A percentile compares a stretch with the other conserved stretches of the same genome.
Evolutionary conservation across 2,113 vertebrate species (phyloP).

Genomic region (Callipepla californica): DNA sequence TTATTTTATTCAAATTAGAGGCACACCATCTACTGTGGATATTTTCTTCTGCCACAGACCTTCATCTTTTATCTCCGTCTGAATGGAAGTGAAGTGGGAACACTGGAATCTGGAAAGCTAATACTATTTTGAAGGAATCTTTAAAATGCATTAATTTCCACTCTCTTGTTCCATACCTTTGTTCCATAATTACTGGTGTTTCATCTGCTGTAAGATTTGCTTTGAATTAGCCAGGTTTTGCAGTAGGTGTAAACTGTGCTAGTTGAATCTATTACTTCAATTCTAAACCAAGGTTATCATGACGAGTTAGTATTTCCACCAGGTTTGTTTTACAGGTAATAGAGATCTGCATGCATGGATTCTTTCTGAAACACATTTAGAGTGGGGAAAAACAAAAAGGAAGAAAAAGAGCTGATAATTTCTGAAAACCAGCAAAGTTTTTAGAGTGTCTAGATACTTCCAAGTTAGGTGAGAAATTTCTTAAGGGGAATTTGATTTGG

Average conservation of each 20-base stretch:
- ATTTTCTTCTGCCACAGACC: background rate
- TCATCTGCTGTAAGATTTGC: background rate
- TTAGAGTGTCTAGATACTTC: background rate
- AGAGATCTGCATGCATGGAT: accelerated
- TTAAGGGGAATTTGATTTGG: background rate
- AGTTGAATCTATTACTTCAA: background rate
- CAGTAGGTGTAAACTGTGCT: background rate
- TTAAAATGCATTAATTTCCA: background rate
- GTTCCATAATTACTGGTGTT: background rate
- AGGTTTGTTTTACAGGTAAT: background rate
- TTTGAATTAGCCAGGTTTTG: background rate
- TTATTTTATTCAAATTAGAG: background rate
- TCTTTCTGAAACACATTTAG: background rate
- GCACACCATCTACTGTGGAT: background rate
- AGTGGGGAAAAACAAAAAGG: background rate
- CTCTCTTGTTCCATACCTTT: background rate
- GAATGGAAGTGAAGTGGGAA: background rate
- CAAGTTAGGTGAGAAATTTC: background rate
- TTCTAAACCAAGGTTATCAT: background rate
- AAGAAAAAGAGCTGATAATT: background rate
- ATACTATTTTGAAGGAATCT: background rate
- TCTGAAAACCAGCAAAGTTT: background rate
- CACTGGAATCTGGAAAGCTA: background rate
- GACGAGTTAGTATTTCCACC: background rate
- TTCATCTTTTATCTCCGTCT: background rate